These are phyloP conservation scores for Neodiprion virginianus DNA, from an alignment of 1,140 invertebrate genomes.

Conservation along the genomic window DNA sequence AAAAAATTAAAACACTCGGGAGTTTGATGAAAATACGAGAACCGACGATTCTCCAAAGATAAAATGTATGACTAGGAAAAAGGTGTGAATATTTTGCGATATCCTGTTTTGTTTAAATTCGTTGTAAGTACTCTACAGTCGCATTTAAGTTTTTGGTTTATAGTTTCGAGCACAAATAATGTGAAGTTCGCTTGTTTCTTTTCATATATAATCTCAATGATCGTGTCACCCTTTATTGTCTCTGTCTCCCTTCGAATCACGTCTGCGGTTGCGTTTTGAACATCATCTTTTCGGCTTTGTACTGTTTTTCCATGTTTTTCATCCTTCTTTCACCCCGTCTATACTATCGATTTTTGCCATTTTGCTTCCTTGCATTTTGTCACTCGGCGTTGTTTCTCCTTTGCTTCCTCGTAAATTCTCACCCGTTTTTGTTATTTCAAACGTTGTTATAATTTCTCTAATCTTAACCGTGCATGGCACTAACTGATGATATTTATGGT, in stretches of 20 bases:
- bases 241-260: not conserved
- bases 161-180: no score
- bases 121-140: no score
- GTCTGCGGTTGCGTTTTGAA: not conserved
- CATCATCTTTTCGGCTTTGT: not conserved
- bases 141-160: no score
- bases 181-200: no score
- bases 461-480: conserved; percentile 13
- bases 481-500: conserved; percentile 4
- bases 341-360: not conserved
- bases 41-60: no score
- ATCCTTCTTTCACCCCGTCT: not conserved
- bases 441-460: not conserved
- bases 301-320: not conserved
- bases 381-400: not conserved
- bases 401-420: not conserved
- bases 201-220: no score
- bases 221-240: no score
- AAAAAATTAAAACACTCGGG: no score
- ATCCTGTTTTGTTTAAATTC: no score
- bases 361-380: not conserved
- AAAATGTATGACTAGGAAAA: no score
- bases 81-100: no score
- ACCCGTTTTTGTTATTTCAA: not conserved
- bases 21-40: no score